phyloP scores from a whole-genome alignment of 2,888 invertebrate species.

The Teinopalpus imperialis region DNA sequence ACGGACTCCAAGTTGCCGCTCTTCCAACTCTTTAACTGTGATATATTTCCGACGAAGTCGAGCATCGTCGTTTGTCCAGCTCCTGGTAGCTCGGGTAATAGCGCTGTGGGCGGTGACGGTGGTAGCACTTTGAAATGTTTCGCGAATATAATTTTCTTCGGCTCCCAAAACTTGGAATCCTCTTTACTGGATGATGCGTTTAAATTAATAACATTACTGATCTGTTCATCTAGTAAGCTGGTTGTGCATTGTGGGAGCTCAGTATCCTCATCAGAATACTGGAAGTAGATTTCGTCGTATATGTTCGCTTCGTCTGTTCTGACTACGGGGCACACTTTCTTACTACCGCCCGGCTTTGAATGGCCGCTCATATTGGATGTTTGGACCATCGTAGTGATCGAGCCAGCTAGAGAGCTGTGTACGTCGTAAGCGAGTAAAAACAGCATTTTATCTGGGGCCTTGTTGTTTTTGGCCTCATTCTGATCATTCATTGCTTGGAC shows the following conservation, averaged over 20 bases:
- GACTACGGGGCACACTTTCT: constrained; percentile 70
- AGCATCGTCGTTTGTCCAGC: constrained; percentile 62
- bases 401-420: constrained; percentile 81
- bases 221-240: constrained; percentile 68
- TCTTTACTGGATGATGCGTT: constrained; percentile 75
- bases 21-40: constrained; percentile 72
- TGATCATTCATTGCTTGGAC: constrained; percentile 91
- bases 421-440: constrained; percentile 87
- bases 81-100: constrained; percentile 63
- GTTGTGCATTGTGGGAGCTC: constrained; percentile 76
- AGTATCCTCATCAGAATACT: constrained; percentile 83
- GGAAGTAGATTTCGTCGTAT: constrained; percentile 76
- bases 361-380: constrained; percentile 69
- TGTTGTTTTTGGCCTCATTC: constrained; percentile 84
- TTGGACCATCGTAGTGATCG: constrained; percentile 67
- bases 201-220: constrained; percentile 78
- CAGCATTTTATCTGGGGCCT: constrained; percentile 66
- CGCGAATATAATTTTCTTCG: constrained; percentile 63
- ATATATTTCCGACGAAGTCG: constrained; percentile 69
- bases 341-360: constrained; percentile 78
- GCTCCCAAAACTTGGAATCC: constrained; percentile 67
- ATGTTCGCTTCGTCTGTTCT: constrained; percentile 63
- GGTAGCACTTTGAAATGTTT: constrained; percentile 67
- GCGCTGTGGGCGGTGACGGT: constrained; percentile 56
- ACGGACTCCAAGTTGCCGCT: constrained; percentile 64